These are phyloP conservation scores for Parasteatoda tepidariorum DNA, from an alignment of 1,140 invertebrate species.

Conservation along the genomic window DNA sequence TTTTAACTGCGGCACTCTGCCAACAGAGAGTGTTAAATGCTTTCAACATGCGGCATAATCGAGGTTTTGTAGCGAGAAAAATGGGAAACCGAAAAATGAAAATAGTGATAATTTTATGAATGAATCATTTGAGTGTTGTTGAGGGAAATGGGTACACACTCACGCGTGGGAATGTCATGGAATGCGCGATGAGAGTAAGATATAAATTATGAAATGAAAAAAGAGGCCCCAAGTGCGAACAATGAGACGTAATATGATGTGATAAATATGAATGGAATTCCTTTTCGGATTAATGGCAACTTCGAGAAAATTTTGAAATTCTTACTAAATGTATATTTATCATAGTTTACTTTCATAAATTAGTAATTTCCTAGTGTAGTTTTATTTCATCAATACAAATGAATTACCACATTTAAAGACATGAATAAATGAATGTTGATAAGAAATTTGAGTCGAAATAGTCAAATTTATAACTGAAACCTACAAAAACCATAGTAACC, in stretches of 20 bases:
- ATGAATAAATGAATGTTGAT: too few species aligned
- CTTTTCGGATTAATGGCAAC: too few species aligned
- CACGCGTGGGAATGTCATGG: slow-evolving; percentile 13
- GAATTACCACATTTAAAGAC: too few species aligned
- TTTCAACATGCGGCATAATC: not conserved
- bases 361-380: too few species aligned
- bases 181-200: not conserved
- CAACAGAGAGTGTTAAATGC: not conserved
- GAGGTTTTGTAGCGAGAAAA: not conserved
- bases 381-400: too few species aligned
- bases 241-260: not conserved
- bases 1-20: not conserved
- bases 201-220: slow-evolving; percentile 10
- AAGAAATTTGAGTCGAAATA: too few species aligned
- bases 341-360: too few species aligned
- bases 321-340: too few species aligned
- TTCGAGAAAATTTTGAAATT: too few species aligned
- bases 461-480: too few species aligned
- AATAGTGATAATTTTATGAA: not conserved
- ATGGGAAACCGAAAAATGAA: not conserved
- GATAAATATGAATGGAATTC: too few species aligned
- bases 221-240: not conserved
- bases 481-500: too few species aligned
- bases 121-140: slow-evolving; percentile 1
- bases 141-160: slow-evolving; percentile 12